phyloP scores from a whole-genome alignment of 2,888 invertebrate species.

The Dynastes grantii region DNA sequence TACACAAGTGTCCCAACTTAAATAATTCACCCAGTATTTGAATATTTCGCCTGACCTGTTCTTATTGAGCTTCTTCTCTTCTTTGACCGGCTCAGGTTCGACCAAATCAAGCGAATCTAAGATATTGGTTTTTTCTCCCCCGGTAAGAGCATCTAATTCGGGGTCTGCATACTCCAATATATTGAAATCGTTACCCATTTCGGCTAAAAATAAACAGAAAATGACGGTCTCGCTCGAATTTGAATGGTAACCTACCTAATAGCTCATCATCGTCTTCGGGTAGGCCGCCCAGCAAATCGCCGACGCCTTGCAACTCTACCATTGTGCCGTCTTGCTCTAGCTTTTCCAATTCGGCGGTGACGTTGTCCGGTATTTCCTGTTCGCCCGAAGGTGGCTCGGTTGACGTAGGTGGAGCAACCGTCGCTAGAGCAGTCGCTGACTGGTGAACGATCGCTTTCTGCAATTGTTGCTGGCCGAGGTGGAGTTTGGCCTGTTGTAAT shows the following conservation, averaged over 20 bases:
- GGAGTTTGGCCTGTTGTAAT: constrained; percentile 63
- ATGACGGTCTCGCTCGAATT: no score
- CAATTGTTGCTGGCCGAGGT: constrained; percentile 33
- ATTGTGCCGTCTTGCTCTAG: constrained; percentile 78
- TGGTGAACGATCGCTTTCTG: constrained; percentile 37
- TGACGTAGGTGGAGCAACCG: constrained; percentile 52
- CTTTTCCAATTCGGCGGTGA: constrained; percentile 80
- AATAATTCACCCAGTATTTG: constrained; percentile 44
- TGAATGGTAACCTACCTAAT: constrained; percentile 71
- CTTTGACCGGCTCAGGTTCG: constrained; percentile 81
- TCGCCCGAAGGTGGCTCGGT: constrained; percentile 66
- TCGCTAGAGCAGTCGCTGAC: constrained; percentile 37
- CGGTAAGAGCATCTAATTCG: constrained; percentile 86
- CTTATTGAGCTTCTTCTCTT: constrained; percentile 73
- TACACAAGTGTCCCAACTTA: neutral
- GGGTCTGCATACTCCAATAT: constrained; percentile 97
- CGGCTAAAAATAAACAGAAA: constrained; percentile 72
- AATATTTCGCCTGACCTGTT: constrained; percentile 44
- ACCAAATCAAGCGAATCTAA: constrained; percentile 89
- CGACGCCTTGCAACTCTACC: constrained; percentile 79
- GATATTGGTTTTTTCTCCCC: constrained; percentile 87
- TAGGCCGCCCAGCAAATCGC: constrained; percentile 86
- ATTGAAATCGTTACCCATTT: constrained; percentile 95
- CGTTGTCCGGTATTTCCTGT: constrained; percentile 78
- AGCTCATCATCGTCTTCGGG: constrained; percentile 91